phyloP scores from a whole-genome alignment of 2,113 vertebrate species.

The Piprites chloris region DNA sequence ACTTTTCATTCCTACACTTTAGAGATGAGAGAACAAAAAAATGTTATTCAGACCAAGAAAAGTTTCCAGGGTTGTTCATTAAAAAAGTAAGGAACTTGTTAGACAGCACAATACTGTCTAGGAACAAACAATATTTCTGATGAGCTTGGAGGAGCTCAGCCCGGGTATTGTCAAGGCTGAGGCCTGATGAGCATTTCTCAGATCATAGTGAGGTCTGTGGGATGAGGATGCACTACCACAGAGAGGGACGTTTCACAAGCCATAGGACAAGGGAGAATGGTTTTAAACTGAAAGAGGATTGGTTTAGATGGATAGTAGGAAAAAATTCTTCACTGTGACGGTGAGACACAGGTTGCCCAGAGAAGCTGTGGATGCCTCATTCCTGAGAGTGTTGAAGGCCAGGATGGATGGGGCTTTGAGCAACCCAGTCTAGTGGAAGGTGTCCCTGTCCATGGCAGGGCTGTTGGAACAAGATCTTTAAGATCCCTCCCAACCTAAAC shows the following conservation, averaged over 20 bases:
- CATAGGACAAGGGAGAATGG: background rate
- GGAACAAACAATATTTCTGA: background rate
- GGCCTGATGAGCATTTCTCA: background rate
- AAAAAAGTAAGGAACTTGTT: background rate
- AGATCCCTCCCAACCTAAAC: background rate
- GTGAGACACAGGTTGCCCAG: background rate
- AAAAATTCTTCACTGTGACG: background rate
- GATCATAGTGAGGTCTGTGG: background rate
- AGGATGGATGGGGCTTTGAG: background rate
- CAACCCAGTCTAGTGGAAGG: background rate
- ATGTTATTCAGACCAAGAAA: background rate
- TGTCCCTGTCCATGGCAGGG: background rate
- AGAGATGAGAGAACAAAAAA: background rate
- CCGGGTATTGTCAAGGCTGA: background rate
- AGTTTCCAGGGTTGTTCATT: background rate
- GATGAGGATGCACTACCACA: background rate
- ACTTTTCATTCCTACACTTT: background rate
- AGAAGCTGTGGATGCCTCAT: background rate
- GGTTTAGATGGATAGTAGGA: background rate
- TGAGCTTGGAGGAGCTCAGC: background rate
- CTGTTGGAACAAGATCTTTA: background rate
- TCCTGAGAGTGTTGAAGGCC: background rate
- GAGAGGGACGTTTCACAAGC: background rate
- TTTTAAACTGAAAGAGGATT: background rate
- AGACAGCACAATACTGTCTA: background rate